Conservation (phyloP, 2,113 vertebrate species). For the Origma solitaria region DNA sequence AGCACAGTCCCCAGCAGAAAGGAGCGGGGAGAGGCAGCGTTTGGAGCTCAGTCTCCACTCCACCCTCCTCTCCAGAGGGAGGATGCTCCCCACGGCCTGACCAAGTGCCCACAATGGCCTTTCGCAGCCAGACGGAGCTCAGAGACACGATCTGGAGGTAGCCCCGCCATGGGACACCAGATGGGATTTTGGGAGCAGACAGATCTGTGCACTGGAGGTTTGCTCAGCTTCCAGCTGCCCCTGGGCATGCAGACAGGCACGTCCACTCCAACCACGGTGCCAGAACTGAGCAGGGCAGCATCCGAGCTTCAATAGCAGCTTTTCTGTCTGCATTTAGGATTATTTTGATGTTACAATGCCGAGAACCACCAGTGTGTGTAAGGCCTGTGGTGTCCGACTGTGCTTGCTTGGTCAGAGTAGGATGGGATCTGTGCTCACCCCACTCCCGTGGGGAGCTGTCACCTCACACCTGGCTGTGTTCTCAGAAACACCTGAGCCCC, state of each 20-base stretch:
- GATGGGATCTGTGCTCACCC: background rate
- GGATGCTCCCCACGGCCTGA: background rate
- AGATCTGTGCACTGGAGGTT: background rate
- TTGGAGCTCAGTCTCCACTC: background rate
- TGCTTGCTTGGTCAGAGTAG: rapidly evolving
- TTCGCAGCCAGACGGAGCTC: background rate
- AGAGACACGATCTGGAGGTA: background rate
- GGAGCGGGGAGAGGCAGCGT: background rate
- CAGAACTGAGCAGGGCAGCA: background rate
- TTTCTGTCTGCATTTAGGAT: background rate
- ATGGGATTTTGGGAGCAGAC: conserved; percentile 26
- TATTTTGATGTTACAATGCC: background rate
- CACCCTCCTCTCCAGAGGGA: background rate
- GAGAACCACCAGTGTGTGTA: background rate
- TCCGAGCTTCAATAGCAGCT: background rate
- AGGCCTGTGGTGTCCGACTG: background rate
- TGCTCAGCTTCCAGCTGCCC: background rate
- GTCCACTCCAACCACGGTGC: background rate
- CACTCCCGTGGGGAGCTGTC: background rate
- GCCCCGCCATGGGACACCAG: background rate
- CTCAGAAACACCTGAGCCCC: background rate
- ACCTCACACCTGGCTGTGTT: background rate
- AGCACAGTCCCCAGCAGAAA: background rate
- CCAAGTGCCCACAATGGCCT: rapidly evolving
- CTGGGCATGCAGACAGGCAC: background rate